phyloP scores from a whole-genome alignment of 2,888 invertebrate species.

The Hemaris fuciformis region DNA sequence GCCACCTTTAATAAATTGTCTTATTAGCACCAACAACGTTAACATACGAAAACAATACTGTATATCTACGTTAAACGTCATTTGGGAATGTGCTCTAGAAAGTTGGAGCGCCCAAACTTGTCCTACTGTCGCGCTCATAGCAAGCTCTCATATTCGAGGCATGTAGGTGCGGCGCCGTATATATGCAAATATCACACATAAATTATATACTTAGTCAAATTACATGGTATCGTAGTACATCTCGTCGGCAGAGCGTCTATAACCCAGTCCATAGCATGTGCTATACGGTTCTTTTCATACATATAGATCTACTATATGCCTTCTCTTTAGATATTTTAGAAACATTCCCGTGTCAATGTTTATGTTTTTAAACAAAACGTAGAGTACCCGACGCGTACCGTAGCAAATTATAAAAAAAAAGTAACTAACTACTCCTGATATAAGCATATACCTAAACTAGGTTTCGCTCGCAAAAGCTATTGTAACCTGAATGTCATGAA shows the following conservation, averaged over 20 bases:
- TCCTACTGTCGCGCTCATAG: background rate
- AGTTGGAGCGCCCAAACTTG: background rate
- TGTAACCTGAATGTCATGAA: background rate
- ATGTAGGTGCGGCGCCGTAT: conserved; percentile 1
- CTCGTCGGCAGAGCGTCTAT: conserved; percentile 14
- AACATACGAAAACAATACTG: too few relatives aligned
- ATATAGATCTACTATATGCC: background rate
- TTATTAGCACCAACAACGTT: too few relatives aligned
- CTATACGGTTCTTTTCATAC: background rate
- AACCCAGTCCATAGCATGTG: conserved; percentile 7
- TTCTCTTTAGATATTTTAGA: background rate
- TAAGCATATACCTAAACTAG: background rate
- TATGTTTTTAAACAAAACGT: too few relatives aligned
- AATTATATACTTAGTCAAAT: conserved; percentile 35
- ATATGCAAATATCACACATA: conserved; percentile 11
- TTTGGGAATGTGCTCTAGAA: too few relatives aligned
- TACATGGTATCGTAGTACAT: conserved; percentile 32
- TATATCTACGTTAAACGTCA: too few relatives aligned
- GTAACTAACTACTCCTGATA: too few relatives aligned
- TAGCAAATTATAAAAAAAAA: too few relatives aligned
- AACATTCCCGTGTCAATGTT: too few relatives aligned
- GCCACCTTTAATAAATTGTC: too few relatives aligned
- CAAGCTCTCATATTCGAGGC: background rate
- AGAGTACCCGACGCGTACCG: too few relatives aligned
- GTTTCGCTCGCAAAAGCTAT: background rate